phyloP scores from a whole-genome alignment of 2,888 invertebrate genomes.

The Machimus rusticus region DNA sequence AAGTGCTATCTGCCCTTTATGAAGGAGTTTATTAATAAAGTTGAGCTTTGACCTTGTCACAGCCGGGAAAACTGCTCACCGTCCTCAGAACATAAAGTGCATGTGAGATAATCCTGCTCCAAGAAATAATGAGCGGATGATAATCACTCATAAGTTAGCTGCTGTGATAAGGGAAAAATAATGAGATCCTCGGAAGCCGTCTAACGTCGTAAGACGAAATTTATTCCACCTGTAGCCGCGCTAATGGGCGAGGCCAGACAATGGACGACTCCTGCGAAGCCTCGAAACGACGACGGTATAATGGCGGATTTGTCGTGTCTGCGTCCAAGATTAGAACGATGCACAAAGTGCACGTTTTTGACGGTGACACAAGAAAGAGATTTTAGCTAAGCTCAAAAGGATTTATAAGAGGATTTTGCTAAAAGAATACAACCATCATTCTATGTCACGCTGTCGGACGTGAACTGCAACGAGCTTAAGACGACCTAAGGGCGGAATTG shows the following conservation, averaged over 20 bases:
- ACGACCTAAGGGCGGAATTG: neutral
- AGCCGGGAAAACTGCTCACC: neutral
- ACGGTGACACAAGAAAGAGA: neutral
- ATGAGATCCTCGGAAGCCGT: neutral
- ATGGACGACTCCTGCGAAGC: neutral
- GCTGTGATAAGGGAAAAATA: neutral
- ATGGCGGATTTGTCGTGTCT: neutral
- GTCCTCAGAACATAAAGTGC: neutral
- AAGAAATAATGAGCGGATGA: neutral
- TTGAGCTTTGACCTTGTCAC: neutral
- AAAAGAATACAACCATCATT: neutral
- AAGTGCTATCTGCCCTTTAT: neutral
- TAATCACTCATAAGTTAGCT: neutral
- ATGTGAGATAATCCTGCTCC: neutral
- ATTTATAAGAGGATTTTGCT: neutral
- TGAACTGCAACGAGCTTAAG: neutral
- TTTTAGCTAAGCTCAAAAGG: neutral
- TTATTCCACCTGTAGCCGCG: neutral
- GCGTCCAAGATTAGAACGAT: neutral
- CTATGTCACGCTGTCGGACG: neutral
- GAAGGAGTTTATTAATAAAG: neutral
- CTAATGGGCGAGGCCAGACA: neutral
- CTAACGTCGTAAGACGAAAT: neutral
- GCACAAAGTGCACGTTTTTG: neutral
- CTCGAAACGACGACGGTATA: neutral